Percentiles rank a stretch among this genome's conserved stretches.
Evolutionary conservation across 2,113 vertebrate genomes (phyloP).

Genomic region (Ptyas mucosa): DNA sequence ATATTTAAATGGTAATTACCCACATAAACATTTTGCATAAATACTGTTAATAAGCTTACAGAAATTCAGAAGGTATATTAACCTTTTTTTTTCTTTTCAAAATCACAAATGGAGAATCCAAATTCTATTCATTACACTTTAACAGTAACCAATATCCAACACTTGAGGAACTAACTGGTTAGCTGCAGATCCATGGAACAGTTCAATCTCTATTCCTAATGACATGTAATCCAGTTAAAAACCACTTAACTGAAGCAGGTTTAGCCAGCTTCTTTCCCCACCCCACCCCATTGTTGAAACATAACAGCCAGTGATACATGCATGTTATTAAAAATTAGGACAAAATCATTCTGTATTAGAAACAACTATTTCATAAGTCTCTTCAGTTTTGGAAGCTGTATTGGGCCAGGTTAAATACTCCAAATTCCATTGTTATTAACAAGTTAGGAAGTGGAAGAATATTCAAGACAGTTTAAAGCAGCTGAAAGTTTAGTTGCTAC

Average conservation of each 20-base stretch:
- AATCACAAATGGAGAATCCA: constrained; percentile 57
- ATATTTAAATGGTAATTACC: constrained; percentile 63
- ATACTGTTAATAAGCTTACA: constrained; percentile 66
- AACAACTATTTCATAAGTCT: constrained; percentile 91
- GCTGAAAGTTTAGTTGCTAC: constrained; percentile 85
- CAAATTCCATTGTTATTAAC: constrained; percentile 81
- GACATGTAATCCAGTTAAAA: constrained; percentile 45
- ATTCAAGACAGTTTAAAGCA: constrained; percentile 70
- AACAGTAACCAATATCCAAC: constrained; percentile 56
- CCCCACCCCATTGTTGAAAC: constrained; percentile 70
- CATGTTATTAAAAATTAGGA: constrained; percentile 83
- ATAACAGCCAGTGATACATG: constrained; percentile 90
- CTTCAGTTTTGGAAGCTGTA: constrained; percentile 83
- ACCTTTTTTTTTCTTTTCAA: constrained; percentile 46
- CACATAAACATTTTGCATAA: constrained; percentile 65
- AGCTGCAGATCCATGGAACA: constrained; percentile 54
- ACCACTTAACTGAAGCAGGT: constrained; percentile 61
- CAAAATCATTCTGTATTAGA: constrained; percentile 85
- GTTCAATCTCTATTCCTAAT: constrained; percentile 50
- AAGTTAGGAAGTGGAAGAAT: constrained; percentile 74
- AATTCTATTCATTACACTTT: constrained; percentile 51
- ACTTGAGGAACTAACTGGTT: constrained; percentile 62
- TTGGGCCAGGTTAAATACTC: constrained; percentile 79
- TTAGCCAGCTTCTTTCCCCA: constrained; percentile 54
- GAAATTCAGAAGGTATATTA: constrained; percentile 61